phyloP scores from a whole-genome alignment of 2,113 vertebrate species.

The Pangasianodon hypophthalmus region DNA sequence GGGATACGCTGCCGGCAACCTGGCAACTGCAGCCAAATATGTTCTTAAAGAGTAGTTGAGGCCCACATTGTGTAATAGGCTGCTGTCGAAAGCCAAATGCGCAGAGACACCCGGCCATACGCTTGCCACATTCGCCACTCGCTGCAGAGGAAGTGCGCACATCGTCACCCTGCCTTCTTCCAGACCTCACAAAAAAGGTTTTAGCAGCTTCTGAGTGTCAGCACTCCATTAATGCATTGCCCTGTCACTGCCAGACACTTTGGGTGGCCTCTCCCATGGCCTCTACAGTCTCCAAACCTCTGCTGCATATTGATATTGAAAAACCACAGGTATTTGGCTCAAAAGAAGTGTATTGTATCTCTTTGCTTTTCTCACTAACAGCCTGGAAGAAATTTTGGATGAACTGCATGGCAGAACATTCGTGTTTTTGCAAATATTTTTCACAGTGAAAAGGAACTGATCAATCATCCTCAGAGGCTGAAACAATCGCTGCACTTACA shows the following conservation, averaged over 20 bases:
- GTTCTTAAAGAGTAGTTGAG: constrained; percentile 48
- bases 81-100: constrained; percentile 31
- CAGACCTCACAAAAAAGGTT: constrained; percentile 43
- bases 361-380: constrained; percentile 35
- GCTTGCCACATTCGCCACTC: constrained; percentile 22
- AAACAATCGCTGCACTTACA: constrained; percentile 19
- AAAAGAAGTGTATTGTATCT: constrained; percentile 41
- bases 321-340: constrained; percentile 54
- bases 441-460: constrained; percentile 1
- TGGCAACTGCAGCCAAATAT: constrained; percentile 47
- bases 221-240: constrained; percentile 38
- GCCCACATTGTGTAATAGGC: constrained; percentile 47
- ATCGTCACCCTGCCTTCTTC: constrained; percentile 38
- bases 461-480: constrained; percentile 29
- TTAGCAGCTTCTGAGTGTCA: constrained; percentile 17
- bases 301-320: constrained; percentile 50
- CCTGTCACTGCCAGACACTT: constrained; percentile 38
- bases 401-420: constrained; percentile 32
- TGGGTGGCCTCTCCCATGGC: constrained; percentile 47
- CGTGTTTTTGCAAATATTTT: constrained; percentile 22
- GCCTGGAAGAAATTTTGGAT: constrained; percentile 39
- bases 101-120: constrained; percentile 33
- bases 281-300: constrained; percentile 24
- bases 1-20: constrained; percentile 47
- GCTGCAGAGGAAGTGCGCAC: constrained; percentile 36